Base-by-base conservation (phyloP, 1,140 invertebrate genomes). In the Varroa destructor region DNA sequence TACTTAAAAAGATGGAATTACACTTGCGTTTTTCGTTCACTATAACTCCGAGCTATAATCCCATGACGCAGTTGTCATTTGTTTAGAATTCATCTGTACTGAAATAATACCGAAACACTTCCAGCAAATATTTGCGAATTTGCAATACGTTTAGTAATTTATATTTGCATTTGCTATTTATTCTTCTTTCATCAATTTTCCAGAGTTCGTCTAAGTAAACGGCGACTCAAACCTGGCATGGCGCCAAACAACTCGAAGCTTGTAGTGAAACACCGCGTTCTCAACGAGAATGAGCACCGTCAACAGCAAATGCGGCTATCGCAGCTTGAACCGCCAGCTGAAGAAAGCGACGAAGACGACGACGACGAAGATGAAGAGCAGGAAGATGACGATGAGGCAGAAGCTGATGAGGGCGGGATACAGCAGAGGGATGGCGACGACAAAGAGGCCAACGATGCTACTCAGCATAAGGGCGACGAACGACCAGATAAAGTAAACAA, bases 161-260 rank as follows among this genome's bases (percentile, higher is more conserved):
- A n/a, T n/a, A 43, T 14, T 70, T 25, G 36, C 4, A 46, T 10
- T 71, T 74, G 6, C 40, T 70, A 37, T 56, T 70, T 58, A 72
- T 8, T 37, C 40, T 54, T 58, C 74, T 4, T 74, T 72, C 71
- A 73, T 42, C 71, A 75, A 75, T 51, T 51, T 51, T 51, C 25
- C 74, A 84, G 92, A 67, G 93, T 97, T 57, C 85, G 92, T 40
- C 81, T 97, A 55, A 95, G 87, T 75, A 97, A 96, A 80, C 84
- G 93, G 71, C 83, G 91, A 56, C 87, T 90, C 72, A 87, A 91
- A 80, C 81, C 82, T 77, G 79, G 78, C 12, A 75, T 76, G 70
- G 76, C 77, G 42, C 83, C 85, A 73, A 88, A 89, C 61, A 89
- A 91, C 74, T 92, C 90, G 0, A 82, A 89, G 72, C 81, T 96